Evolutionary conservation across 2,888 invertebrate species (phyloP), one percentile per base, ranked within the genome.

Genomic region (Pemphredon lugubris): DNA sequence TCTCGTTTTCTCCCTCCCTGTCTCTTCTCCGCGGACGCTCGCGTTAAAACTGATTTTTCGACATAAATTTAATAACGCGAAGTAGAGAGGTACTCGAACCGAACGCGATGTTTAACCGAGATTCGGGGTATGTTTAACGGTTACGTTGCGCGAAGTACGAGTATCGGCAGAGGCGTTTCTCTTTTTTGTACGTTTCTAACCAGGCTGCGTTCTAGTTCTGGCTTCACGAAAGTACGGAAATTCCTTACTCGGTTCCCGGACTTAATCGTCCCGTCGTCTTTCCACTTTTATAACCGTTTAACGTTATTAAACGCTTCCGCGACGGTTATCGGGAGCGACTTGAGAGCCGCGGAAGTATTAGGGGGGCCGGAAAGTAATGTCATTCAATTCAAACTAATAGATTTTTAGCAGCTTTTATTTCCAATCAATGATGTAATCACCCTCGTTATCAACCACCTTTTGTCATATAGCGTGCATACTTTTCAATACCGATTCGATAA

Each of bases 201-300:
- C 51, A 51, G 61, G 44, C 40, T 61, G 44, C n/a, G 53, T 13
- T n/a, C 51, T 53, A 61, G 53, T 53, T 53, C 21, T 21, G n/a
- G n/a, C 21, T 13, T 9, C 45, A 21, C 11, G 45, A 23, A 18
- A 3, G n/a, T 13, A 11, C 21, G 1, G 21, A 21, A 45, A 9
- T 2, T 13, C 21, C 20, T 21, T 45, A n/a, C 45, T 11, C 45
- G 21, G 23, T 21, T 45, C 21, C 21, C 45, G 21, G 45, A 21
- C 21, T 21, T 21, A n/a, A n/a, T 18, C 13, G 1, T 5, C 13
- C 16, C 1, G 14, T 42, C 42, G 5, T 45, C 14, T 2, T n/a
- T 9, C 1, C 11, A 21, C 21, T 21, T n/a, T n/a, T n/a, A n/a
- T n/a, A n/a, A n/a, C n/a, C n/a, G n/a, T n/a, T n/a, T n/a, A n/a